phyloP scores from a whole-genome alignment of 2,113 vertebrate species.

The Neolamprologus sp. region DNA sequence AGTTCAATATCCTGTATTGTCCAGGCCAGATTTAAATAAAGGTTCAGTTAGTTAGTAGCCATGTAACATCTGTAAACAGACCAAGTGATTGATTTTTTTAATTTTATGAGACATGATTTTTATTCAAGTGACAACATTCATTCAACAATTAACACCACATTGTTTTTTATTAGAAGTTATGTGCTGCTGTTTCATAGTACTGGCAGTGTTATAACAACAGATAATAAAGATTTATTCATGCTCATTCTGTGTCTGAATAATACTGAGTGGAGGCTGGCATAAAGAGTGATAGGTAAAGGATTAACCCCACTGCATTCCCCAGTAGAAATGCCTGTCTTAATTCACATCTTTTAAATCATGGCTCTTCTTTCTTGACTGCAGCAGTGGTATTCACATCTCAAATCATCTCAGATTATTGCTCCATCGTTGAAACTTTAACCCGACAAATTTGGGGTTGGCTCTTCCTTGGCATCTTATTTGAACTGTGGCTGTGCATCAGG shows the following conservation, averaged over 20 bases:
- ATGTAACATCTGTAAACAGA: neutral
- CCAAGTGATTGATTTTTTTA: neutral
- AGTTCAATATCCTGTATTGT: neutral
- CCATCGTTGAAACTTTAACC: neutral
- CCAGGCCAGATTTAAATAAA: neutral
- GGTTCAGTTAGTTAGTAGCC: neutral
- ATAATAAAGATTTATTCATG: slow-evolving; percentile 19
- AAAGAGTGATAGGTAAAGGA: neutral
- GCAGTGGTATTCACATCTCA: neutral
- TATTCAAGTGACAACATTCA: neutral
- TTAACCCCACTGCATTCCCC: neutral
- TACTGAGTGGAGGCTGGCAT: neutral
- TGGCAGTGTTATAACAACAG: slow-evolving; percentile 42
- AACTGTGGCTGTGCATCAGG: neutral
- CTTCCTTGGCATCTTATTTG: neutral
- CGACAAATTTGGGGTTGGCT: neutral
- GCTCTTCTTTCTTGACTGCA: neutral
- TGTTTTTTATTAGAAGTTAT: slow-evolving; percentile 6
- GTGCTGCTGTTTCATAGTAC: slow-evolving; percentile 32
- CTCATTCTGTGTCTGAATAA: neutral
- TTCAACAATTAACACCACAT: neutral
- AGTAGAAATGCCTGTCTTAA: neutral
- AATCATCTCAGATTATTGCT: neutral
- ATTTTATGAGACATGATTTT: neutral
- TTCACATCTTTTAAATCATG: neutral